A percentile compares a stretch with the other conserved stretches of the same genome.
These are phyloP conservation scores for Antigone vipio DNA, from an alignment of 2,113 vertebrate genomes.

Conservation along the genomic window DNA sequence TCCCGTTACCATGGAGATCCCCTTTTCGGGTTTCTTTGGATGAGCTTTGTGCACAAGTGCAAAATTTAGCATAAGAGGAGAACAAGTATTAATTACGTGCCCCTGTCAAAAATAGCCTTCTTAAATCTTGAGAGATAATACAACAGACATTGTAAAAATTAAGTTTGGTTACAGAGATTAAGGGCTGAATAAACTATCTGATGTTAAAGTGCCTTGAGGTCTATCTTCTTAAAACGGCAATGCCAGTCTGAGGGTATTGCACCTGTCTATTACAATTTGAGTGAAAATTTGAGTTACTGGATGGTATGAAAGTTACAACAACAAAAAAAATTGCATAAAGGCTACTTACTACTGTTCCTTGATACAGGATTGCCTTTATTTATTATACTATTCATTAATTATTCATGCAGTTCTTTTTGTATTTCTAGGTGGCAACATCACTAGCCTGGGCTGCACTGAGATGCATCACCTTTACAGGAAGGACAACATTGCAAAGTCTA, in stretches of 20 bases:
- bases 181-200: background rate
- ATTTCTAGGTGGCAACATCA: background rate
- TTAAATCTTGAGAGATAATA: background rate
- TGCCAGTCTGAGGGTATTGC: background rate
- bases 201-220: background rate
- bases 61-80: constrained; percentile 26
- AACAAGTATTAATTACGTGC: background rate
- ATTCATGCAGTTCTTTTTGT: background rate
- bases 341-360: background rate
- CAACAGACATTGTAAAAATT: background rate
- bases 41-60: background rate
- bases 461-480: background rate
- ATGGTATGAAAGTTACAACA: background rate
- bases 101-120: background rate
- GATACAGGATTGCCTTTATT: background rate
- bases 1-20: constrained; percentile 40
- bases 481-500: background rate
- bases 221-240: constrained; percentile 6
- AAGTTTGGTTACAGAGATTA: background rate
- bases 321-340: background rate
- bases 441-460: background rate
- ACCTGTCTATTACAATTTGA: background rate
- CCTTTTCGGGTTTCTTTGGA: constrained; percentile 33
- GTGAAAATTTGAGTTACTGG: background rate
- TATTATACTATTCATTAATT: background rate